Evolutionary conservation across 2,888 invertebrate genomes (phyloP).

Genomic region (Drosophila longiperda): DNA sequence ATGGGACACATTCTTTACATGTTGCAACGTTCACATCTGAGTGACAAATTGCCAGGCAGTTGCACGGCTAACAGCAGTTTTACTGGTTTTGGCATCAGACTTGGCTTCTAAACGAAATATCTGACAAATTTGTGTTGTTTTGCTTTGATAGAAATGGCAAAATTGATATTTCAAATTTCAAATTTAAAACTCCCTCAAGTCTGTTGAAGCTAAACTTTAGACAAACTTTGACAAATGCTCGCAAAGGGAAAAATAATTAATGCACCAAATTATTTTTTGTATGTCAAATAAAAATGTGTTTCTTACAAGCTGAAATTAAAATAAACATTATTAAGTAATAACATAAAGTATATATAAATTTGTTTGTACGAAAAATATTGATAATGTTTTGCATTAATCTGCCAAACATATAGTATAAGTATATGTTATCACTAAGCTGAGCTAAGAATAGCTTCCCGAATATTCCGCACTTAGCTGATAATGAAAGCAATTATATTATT

Average conservation of each 20-base stretch:
- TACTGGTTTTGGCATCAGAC: neutral
- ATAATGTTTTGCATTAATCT: neutral
- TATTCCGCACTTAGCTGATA: neutral
- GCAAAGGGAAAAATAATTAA: neutral
- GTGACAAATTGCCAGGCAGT: conserved; percentile 20
- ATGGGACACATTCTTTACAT: neutral
- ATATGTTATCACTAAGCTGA: neutral
- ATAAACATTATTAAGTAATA: no score
- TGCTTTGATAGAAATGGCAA: neutral
- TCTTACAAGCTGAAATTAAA: no score
- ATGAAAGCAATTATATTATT: neutral
- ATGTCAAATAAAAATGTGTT: neutral
- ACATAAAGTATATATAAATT: no score
- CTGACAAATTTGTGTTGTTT: neutral
- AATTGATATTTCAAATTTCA: neutral
- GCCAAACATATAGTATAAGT: accelerated
- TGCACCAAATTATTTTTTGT: neutral
- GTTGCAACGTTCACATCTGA: conserved; percentile 19
- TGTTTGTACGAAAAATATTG: no score
- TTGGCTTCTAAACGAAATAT: neutral
- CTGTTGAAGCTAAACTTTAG: neutral
- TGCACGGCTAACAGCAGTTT: neutral
- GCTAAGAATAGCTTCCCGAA: neutral
- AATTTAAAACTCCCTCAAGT: neutral
- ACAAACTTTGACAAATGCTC: neutral